Conservation (phyloP, 2,797 vertebrate genomes). For the Girardinus metallicus region DNA sequence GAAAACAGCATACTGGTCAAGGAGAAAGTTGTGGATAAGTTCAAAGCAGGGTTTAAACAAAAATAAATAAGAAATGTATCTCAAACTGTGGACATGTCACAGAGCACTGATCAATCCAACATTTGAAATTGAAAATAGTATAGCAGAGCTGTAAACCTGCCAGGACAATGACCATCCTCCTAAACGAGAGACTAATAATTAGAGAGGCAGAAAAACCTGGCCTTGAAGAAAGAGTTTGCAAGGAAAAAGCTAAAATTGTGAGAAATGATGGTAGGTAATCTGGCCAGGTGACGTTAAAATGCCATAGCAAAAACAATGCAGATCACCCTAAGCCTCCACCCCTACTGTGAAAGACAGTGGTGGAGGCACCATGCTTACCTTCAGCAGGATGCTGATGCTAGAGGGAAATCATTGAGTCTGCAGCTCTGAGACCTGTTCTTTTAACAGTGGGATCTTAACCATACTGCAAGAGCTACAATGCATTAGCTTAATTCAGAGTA, state of each 20-base stretch:
- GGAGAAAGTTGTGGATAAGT: not conserved
- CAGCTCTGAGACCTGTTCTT: not conserved
- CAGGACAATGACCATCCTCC: too few relatives aligned
- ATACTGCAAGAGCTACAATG: not conserved
- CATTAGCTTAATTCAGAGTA: not conserved
- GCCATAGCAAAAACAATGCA: not conserved
- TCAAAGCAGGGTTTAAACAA: not conserved
- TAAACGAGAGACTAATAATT: too few relatives aligned
- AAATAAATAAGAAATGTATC: too few relatives aligned
- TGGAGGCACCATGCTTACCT: not conserved
- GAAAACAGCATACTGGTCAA: not conserved
- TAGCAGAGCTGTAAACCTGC: too few relatives aligned
- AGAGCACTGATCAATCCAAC: not conserved
- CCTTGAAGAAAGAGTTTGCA: not conserved
- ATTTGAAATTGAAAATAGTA: too few relatives aligned
- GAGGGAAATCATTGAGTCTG: not conserved
- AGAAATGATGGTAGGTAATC: not conserved
- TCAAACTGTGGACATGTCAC: not conserved
- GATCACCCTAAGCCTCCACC: not conserved
- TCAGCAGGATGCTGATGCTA: not conserved
- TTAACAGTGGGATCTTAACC: not conserved
- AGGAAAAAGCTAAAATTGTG: not conserved
- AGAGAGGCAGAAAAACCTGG: not conserved
- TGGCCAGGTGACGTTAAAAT: not conserved
- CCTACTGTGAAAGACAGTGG: not conserved